phyloP scores from a whole-genome alignment of 2,113 vertebrate species.

The Monopterus albus region DNA sequence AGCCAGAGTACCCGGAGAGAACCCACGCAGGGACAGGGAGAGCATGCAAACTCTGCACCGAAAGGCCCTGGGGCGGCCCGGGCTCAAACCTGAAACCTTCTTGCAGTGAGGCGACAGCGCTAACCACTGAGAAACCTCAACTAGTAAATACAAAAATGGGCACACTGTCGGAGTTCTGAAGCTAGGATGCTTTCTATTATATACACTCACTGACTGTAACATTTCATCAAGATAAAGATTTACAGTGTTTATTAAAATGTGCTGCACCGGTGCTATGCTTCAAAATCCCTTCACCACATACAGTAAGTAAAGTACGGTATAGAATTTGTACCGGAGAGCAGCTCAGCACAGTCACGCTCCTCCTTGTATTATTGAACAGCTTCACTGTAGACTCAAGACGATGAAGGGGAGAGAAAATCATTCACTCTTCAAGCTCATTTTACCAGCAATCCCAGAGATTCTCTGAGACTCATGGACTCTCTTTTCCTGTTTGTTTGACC shows the following conservation, averaged over 20 bases:
- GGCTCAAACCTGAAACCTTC: no score
- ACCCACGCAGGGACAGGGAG: no score
- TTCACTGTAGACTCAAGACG: constrained; percentile 17
- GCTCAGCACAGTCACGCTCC: background rate
- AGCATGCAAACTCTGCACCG: no score
- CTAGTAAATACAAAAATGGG: constrained; percentile 4
- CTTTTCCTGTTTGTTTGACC: background rate
- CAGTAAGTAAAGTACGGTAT: background rate
- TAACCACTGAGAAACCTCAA: constrained; percentile 2
- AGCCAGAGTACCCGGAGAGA: no score
- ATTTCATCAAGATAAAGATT: constrained; percentile 6
- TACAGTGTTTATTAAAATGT: constrained; percentile 13
- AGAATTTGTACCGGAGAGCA: background rate
- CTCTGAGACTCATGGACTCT: background rate
- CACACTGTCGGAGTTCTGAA: no score
- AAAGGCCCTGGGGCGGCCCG: no score
- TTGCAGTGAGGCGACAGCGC: no score
- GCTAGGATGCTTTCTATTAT: background rate
- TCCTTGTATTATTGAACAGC: constrained; percentile 21
- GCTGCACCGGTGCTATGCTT: constrained; percentile 11
- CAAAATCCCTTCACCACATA: constrained; percentile 13
- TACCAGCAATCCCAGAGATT: constrained; percentile 1
- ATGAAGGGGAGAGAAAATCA: background rate
- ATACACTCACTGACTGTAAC: constrained; percentile 6
- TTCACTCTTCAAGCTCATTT: background rate